phyloP scores from a whole-genome alignment of 2,888 invertebrate genomes.

The Julus scanicus region DNA sequence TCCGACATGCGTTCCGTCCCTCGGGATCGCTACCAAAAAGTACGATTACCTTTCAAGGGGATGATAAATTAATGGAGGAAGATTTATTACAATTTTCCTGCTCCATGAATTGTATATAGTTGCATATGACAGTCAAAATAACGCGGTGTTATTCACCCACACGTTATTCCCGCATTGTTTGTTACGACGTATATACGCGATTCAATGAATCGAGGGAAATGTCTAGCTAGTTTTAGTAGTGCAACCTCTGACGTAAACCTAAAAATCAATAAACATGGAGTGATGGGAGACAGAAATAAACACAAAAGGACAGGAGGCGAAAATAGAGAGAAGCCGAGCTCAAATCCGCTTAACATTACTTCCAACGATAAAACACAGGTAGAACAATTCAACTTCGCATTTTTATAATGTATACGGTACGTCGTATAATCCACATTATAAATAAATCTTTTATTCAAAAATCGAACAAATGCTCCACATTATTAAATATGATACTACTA shows the following conservation, averaged over 20 bases:
- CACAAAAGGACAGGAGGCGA: neutral
- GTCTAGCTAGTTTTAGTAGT: neutral
- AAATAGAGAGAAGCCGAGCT: neutral
- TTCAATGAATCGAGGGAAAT: constrained; percentile 1
- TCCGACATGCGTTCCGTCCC: neutral
- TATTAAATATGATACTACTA: no score
- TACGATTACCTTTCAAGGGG: neutral
- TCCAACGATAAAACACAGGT: neutral
- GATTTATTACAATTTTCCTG: neutral
- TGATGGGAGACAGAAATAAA: constrained; percentile 19
- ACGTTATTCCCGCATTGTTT: neutral
- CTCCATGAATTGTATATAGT: neutral
- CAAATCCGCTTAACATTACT: neutral
- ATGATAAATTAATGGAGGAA: neutral
- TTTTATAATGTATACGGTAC: no score
- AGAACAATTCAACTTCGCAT: no score
- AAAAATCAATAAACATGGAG: constrained; percentile 3
- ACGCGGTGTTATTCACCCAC: neutral
- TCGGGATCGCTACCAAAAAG: neutral
- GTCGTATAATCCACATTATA: no score
- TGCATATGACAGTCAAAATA: neutral
- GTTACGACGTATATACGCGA: neutral
- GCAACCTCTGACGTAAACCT: neutral
- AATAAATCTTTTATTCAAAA: no score
- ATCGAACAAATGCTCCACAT: no score